Evolutionary conservation across 2,888 invertebrate genomes (phyloP).

Genomic region (Caenorhabditis doughertyi): DNA sequence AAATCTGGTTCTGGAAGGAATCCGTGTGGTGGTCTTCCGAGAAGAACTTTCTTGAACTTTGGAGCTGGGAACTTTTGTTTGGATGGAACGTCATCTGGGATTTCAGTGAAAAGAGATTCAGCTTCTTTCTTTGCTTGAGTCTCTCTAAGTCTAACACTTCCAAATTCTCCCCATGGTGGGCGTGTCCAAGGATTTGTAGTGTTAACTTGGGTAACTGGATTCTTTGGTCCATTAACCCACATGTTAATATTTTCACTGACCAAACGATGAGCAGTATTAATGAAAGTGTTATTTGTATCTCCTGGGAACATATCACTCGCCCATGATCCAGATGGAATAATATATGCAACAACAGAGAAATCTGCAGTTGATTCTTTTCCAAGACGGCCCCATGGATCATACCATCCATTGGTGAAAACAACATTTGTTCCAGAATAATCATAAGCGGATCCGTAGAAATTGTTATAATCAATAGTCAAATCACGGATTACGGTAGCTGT

Average conservation of each 20-base stretch:
- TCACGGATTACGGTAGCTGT: conserved; percentile 50
- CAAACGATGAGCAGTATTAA: conserved; percentile 60
- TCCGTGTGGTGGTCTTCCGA: conserved; percentile 68
- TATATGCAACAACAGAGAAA: conserved; percentile 48
- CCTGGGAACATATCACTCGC: conserved; percentile 68
- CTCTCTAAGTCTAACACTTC: neutral
- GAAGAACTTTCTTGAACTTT: conserved; percentile 49
- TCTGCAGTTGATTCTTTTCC: conserved; percentile 37
- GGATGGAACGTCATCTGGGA: conserved; percentile 55
- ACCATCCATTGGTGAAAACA: conserved; percentile 66
- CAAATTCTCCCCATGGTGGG: conserved; percentile 21
- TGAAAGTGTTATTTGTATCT: conserved; percentile 18
- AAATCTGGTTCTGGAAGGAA: conserved; percentile 56
- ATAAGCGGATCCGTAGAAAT: conserved; percentile 30
- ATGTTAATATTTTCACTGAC: conserved; percentile 66
- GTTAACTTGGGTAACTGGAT: conserved; percentile 48
- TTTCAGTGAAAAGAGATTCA: conserved; percentile 17
- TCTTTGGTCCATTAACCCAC: conserved; percentile 69
- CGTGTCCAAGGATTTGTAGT: conserved; percentile 55
- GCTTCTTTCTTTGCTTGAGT: neutral
- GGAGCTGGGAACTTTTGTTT: conserved; percentile 34
- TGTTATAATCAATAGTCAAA: conserved; percentile 27
- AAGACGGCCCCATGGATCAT: conserved; percentile 54
- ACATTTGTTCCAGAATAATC: conserved; percentile 67
- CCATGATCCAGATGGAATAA: conserved; percentile 55